A percentile compares a stretch with the other conserved stretches of the same genome.
Evolutionary conservation across 2,797 vertebrate species (phyloP).

Genomic region (Pyrocephalus nanus): DNA sequence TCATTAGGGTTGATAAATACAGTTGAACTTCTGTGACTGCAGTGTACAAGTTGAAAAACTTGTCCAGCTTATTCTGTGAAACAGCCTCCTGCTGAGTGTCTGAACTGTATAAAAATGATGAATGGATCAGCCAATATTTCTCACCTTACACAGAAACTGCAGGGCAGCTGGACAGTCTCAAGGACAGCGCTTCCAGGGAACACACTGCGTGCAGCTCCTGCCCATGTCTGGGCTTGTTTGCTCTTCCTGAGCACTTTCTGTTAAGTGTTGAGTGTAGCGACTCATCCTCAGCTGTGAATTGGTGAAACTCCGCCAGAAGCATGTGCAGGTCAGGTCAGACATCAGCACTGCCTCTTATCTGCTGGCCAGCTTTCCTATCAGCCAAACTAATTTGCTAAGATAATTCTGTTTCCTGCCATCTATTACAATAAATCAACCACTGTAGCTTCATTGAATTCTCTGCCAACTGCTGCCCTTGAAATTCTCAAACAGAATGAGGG

Average conservation of each 20-base stretch:
- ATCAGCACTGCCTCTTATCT: conserved; percentile 19
- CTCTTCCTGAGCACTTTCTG: not conserved
- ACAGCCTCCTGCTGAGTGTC: not conserved
- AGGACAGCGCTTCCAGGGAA: not conserved
- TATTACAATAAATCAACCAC: conserved; percentile 50
- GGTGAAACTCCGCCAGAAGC: not conserved
- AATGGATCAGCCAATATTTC: not conserved
- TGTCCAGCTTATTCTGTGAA: not conserved
- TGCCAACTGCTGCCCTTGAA: conserved; percentile 38
- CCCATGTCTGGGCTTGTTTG: not conserved
- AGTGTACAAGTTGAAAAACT: not conserved
- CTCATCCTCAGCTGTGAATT: not conserved
- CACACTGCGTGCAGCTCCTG: fast-evolving
- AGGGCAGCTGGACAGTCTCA: not conserved
- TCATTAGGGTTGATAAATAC: not conserved
- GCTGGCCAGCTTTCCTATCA: conserved; percentile 31
- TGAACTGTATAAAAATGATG: not conserved
- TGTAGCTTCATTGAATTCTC: conserved; percentile 11
- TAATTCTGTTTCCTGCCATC: conserved; percentile 51
- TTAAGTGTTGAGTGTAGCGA: not conserved
- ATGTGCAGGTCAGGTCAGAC: not conserved
- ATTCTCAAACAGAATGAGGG: not conserved
- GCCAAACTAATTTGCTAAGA: conserved; percentile 49
- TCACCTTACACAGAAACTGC: not conserved
- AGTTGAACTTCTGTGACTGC: not conserved